Conservation (phyloP, 2,797 vertebrate species). For the Sebastes reedi region DNA sequence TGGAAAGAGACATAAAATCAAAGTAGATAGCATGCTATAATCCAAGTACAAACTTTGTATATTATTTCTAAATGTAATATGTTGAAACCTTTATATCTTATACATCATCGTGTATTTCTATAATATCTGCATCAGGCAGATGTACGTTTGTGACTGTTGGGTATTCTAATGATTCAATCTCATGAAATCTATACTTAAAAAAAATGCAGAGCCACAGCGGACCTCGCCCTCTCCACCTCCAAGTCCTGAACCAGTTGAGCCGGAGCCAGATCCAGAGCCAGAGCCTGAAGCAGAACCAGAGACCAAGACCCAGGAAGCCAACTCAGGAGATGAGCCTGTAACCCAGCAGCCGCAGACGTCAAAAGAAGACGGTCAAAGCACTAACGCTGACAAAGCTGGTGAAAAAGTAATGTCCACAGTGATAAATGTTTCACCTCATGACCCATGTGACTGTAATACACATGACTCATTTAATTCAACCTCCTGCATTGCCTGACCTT, state of each 20-base stretch:
- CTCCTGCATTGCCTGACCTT: not conserved
- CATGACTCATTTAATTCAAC: not conserved
- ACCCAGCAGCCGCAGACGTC: constrained; percentile 76
- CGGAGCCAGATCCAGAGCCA: constrained; percentile 24
- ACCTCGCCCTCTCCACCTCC: constrained; percentile 43
- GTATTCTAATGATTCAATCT: not conserved
- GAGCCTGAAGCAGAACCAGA: constrained; percentile 16
- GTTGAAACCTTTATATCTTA: not conserved
- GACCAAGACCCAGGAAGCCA: constrained; percentile 14
- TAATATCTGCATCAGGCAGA: not conserved
- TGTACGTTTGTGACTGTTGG: not conserved
- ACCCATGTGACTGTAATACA: not conserved
- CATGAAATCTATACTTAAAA: not conserved
- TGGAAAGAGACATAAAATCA: not conserved
- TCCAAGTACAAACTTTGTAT: not conserved
- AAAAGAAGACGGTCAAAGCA: constrained; percentile 7
- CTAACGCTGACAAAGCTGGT: constrained; percentile 25
- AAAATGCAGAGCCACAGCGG: constrained; percentile 22
- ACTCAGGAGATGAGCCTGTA: constrained; percentile 51
- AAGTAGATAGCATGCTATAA: not conserved
- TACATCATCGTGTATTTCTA: not conserved
- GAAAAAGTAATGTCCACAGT: constrained; percentile 63
- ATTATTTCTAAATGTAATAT: not conserved
- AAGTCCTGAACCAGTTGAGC: constrained; percentile 42
- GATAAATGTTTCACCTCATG: not conserved